Evolutionary conservation across 2,113 vertebrate species (phyloP), one percentile per base, ranked within the genome.

Genomic region (Steatornis caripensis): DNA sequence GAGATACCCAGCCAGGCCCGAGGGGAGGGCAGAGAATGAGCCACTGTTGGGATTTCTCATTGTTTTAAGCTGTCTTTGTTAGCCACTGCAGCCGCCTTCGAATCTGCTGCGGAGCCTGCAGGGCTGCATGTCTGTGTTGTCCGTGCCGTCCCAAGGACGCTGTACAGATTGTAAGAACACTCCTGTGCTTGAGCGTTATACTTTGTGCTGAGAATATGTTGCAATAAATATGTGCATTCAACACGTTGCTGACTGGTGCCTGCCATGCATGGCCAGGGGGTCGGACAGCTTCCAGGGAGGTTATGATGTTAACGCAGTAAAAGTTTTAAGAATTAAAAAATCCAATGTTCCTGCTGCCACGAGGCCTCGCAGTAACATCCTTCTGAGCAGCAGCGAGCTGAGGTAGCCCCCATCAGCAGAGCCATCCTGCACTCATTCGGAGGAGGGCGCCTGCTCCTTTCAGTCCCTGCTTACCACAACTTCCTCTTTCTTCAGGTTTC

Each of bases 201-300:
- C 77, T 69, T 57, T 55, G 91, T 97, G 97, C 95, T 90, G 30
- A 86, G 95, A 95, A 66, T 2, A 85, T 94, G 89, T 89, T 81
- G 14, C 62, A 98, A 98, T 98, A 98, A 98, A 98, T 62, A 19
- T 45, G 66, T 71, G 80, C 72, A 19, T 89, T 66, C 84, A 95
- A 85, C 58, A 4, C 4, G 1, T 10, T n/a, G 75, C 34, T 15
- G 6, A 12, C 11, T 32, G 60, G 9, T 30, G 53, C 80, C 82
- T 89, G 78, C 51, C 62, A 1, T 17, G 66, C 2, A 20, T 11
- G 66, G 2, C 16, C 21, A 24, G 45, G 24, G 60, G 68, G 54
- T 6, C 57, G 19, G 32, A 32, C 14, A 15, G 58, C 41, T 75
- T 29, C 62, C 20, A 8, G 19, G 23, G 64, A n/a, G 24, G 11